phyloP scores from a whole-genome alignment of 2,797 vertebrate genomes.

The Arremon brunneinucha region DNA sequence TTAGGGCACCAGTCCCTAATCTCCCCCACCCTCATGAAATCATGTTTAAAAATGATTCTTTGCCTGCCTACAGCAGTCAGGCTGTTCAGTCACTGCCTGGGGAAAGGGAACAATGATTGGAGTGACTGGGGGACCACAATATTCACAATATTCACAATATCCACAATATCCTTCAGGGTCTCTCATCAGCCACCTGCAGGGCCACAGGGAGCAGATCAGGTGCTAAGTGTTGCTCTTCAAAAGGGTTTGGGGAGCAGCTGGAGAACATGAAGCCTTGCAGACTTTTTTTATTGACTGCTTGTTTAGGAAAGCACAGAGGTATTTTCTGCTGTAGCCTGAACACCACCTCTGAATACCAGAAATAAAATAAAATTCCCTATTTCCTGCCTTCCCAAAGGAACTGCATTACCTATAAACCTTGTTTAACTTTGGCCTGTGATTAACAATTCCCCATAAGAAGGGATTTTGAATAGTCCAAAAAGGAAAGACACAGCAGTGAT shows the following conservation, averaged over 20 bases:
- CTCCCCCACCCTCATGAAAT: accelerated
- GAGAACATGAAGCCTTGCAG: not conserved
- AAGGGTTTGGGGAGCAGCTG: not conserved
- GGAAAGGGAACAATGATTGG: not conserved
- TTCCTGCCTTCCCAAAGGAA: not conserved
- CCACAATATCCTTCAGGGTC: not conserved
- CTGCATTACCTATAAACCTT: not conserved
- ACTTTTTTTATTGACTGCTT: not conserved
- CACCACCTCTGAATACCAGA: not conserved
- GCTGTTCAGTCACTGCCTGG: not conserved
- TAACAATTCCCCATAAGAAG: not conserved
- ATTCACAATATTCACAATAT: not conserved
- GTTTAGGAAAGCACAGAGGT: not conserved
- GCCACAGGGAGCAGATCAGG: not conserved
- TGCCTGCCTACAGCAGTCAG: not conserved
- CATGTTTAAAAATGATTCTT: not conserved
- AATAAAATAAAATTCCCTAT: not conserved
- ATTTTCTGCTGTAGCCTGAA: not conserved
- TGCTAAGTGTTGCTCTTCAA: not conserved
- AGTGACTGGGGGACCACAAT: not conserved
- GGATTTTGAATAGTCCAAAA: not conserved
- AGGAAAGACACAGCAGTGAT: not conserved
- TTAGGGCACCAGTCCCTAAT: not conserved
- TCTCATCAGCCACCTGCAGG: not conserved
- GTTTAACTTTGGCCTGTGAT: not conserved